Percentiles rank a stretch among this genome's conserved stretches.
phyloP scores from a whole-genome alignment of 2,888 invertebrate species.

The Heliconius ethilla region DNA sequence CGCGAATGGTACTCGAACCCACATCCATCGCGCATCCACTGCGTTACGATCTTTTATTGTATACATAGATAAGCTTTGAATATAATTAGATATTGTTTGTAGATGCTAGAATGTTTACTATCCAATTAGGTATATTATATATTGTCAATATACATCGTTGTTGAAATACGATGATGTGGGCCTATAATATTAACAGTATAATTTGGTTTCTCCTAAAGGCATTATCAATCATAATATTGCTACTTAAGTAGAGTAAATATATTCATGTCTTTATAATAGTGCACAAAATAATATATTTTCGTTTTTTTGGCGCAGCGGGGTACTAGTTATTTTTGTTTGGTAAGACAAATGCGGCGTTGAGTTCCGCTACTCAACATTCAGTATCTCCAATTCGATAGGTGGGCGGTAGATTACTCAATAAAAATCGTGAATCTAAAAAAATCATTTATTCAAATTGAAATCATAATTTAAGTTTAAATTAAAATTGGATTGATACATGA shows the following conservation, averaged over 20 bases:
- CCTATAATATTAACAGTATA: neutral
- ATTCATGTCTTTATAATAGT: neutral
- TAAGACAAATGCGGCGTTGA: neutral
- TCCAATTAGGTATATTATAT: slow-evolving; percentile 13
- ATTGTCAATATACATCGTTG: slow-evolving; percentile 8
- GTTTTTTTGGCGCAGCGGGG: neutral
- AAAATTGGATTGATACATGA: neutral
- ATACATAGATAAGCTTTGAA: neutral
- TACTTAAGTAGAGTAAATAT: neutral
- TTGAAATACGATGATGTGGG: neutral
- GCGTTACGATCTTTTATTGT: neutral
- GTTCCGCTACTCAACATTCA: neutral
- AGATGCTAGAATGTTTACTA: neutral
- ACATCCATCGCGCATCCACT: too few relatives aligned
- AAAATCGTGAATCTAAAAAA: too few relatives aligned
- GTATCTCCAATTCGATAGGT: too few relatives aligned
- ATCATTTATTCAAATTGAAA: too few relatives aligned
- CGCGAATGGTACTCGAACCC: too few relatives aligned
- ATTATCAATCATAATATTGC: neutral
- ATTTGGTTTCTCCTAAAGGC: neutral
- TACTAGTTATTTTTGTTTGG: neutral
- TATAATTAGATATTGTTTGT: slow-evolving; percentile 10
- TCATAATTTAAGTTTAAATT: neutral
- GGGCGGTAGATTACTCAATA: too few relatives aligned
- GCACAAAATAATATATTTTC: neutral